Percentiles rank a stretch among this genome's conserved stretches.
Conservation (phyloP, 2,888 invertebrate genomes). For the Morpho helenor region DNA sequence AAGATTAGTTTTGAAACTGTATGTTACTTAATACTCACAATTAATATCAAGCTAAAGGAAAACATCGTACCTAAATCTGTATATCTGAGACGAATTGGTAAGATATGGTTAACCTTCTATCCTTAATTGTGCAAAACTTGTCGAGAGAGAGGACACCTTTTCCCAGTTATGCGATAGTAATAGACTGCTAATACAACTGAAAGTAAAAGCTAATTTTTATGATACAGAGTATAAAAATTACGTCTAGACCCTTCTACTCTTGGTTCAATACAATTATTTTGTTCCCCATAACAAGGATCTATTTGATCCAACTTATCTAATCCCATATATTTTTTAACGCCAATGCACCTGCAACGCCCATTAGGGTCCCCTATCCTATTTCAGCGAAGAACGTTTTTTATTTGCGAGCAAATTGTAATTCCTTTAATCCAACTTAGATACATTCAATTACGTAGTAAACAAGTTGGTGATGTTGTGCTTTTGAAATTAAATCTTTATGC, state of each 20-base stretch:
- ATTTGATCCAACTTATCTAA: constrained; percentile 40
- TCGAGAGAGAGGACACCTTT: no score
- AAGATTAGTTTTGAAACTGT: no score
- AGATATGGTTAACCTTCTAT: no score
- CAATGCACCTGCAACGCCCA: constrained; percentile 63
- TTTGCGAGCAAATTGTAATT: constrained; percentile 72
- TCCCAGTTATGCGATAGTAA: no score
- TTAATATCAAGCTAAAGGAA: no score
- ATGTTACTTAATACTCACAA: no score
- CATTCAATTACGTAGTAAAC: constrained; percentile 73
- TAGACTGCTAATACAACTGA: no score
- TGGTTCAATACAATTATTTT: constrained; percentile 21
- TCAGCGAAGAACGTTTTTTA: constrained; percentile 57
- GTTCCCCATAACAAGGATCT: constrained; percentile 26
- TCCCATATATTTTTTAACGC: constrained; percentile 47
- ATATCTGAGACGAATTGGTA: no score
- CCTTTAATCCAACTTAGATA: constrained; percentile 74
- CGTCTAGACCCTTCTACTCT: background rate
- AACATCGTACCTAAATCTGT: no score
- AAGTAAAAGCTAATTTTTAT: no score
- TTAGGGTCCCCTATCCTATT: constrained; percentile 46
- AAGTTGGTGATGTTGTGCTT: constrained; percentile 26
- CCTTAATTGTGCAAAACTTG: no score
- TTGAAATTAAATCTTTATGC: constrained; percentile 17
- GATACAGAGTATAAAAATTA: no score